A percentile compares a stretch with the other conserved stretches of the same genome.
These are phyloP conservation scores for Chaetodon auriga DNA, from an alignment of 2,113 vertebrate genomes.

Conservation along the genomic window DNA sequence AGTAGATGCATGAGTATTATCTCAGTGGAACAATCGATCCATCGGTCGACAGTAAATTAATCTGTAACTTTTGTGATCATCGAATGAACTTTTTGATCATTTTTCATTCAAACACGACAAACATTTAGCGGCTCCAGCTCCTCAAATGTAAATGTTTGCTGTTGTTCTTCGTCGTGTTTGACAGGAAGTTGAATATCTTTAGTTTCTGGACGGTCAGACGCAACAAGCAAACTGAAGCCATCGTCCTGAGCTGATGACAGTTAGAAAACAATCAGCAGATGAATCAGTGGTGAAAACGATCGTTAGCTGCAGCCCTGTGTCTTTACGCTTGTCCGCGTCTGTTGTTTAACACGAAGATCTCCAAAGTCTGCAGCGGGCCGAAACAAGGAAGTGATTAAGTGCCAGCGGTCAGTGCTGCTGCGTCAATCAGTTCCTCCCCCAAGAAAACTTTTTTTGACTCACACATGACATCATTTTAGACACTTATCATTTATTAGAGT, in stretches of 20 bases:
- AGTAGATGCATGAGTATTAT: not conserved
- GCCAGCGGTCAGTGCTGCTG: not conserved
- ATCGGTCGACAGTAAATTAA: not conserved
- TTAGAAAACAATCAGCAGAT: not conserved
- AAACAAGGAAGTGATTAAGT: conserved; percentile 14
- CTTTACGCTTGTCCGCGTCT: not conserved
- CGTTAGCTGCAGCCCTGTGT: not conserved
- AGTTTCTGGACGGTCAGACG: not conserved
- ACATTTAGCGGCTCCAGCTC: not conserved
- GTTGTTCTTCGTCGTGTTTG: no score
- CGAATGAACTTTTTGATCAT: no score
- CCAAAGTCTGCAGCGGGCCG: not conserved
- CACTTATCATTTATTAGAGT: no score
- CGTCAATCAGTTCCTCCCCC: conserved; percentile 12
- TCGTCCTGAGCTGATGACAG: not conserved
- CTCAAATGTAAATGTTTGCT: not conserved
- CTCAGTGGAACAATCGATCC: not conserved
- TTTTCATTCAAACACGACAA: not conserved
- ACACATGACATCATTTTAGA: no score
- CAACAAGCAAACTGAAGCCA: not conserved
- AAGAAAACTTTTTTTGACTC: no score
- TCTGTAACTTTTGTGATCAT: not conserved
- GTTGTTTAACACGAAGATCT: not conserved
- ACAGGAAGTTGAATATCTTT: not conserved
- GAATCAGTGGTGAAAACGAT: not conserved